Conservation (phyloP, 2,888 invertebrate genomes). For the Odontocolon sp. region DNA sequence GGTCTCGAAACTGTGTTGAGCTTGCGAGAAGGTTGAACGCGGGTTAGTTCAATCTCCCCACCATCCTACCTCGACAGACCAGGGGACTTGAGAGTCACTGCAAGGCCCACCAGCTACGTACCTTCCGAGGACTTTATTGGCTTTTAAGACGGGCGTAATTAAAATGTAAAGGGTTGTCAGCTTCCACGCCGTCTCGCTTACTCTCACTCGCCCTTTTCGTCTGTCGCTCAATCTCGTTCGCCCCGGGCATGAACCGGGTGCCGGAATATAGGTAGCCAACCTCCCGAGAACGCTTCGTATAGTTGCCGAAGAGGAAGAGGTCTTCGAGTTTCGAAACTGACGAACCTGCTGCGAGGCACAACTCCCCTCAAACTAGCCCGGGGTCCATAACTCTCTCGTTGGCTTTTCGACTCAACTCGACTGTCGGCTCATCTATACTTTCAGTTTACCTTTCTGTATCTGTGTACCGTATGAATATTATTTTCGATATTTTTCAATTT, state of each 20-base stretch:
- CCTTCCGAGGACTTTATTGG: constrained; percentile 73
- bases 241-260: constrained; percentile 37
- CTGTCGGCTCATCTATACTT: not conserved
- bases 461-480: constrained; percentile 9
- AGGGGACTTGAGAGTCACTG: constrained; percentile 67
- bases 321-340: constrained; percentile 59
- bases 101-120: constrained; percentile 61
- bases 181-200: constrained; percentile 58
- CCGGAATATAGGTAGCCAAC: constrained; percentile 35
- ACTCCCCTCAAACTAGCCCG: constrained; percentile 48
- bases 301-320: constrained; percentile 39
- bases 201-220: constrained; percentile 20
- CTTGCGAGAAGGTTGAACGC: constrained; percentile 3
- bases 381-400: constrained; percentile 51
- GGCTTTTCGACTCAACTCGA: constrained; percentile 40
- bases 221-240: constrained; percentile 55
- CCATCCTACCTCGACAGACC: constrained; percentile 51
- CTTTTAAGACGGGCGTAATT: constrained; percentile 77
- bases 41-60: constrained; percentile 23
- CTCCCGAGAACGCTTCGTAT: constrained; percentile 29
- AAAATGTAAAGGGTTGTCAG: constrained; percentile 78
- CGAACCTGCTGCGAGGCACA: constrained; percentile 53
- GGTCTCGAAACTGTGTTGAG: constrained; percentile 32
- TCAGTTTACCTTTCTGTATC: constrained; percentile 18
- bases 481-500: constrained; percentile 20